Evolutionary conservation across 2,888 invertebrate genomes (phyloP), one percentile per base, ranked within the genome.

Genomic region (Lamproptera curius): DNA sequence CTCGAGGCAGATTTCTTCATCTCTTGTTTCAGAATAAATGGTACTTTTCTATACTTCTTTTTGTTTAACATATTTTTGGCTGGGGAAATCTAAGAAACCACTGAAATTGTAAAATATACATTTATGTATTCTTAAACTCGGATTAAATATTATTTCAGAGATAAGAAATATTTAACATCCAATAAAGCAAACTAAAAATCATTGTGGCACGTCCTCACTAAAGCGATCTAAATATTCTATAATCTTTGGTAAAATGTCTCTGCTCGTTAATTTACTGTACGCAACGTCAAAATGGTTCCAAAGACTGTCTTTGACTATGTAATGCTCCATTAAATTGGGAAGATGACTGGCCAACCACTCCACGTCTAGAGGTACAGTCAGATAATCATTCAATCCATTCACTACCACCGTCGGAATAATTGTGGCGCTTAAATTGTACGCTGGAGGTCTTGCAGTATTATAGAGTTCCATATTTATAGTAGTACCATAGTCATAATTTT

Each of bases 311-410:
- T 87, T 75, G 20, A 93, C 90, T 50, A 87, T 70, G 55, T 88
- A 81, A 42, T 82, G 82, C 47, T 89, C 90, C 17, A 90, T 56
- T 1, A 90, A 85, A 57, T 90, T 89, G 0, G 91, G 90, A 16
- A 94, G 66, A 43, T 83, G 70, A 0, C 68, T 62, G 23, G 87
- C 68, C 50, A 92, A 61, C 61, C 88, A 87, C 34, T 86, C 62
- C 1, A 92, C 89, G 44, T 92, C 92, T 61, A 78, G 72, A 0
- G 80, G 70, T 89, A 90, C 59, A 89, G 81, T 90, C 83, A 91
- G 66, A 90, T 93, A 60, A 88, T 91, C 82, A 31, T 76, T 78
- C 8, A 52, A 59, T 0, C 83, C 83, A 39, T 79, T 76, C 28
- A 84, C 58, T 3, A 66, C 56, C 1, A 83, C 58, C 1, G 72